Evolutionary conservation across 2,113 vertebrate species (phyloP).

Genomic region (Spilogale gracilis): DNA sequence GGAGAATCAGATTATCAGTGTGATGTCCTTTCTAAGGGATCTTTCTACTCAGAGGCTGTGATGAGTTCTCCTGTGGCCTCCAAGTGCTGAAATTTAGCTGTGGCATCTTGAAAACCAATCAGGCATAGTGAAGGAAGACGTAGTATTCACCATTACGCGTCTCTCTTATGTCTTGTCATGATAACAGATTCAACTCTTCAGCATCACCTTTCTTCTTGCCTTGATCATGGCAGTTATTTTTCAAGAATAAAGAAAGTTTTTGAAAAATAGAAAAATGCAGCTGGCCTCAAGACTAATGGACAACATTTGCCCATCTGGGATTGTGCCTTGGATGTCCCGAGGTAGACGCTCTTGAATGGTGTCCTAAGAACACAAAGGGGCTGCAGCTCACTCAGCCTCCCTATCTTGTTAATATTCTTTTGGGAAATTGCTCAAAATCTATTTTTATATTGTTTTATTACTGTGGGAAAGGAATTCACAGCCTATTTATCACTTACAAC

Average conservation of each 20-base stretch:
- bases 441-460: constrained; percentile 12
- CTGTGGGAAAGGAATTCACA: constrained; percentile 41
- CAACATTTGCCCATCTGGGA: neutral
- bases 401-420: constrained; percentile 35
- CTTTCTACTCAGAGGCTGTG: neutral
- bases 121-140: fast-evolving
- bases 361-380: neutral
- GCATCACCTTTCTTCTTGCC: neutral
- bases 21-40: neutral
- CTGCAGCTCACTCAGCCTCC: neutral
- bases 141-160: neutral
- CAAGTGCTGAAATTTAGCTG: fast-evolving
- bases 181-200: neutral
- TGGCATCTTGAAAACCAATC: neutral
- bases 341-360: neutral
- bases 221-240: constrained; percentile 48
- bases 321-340: fast-evolving
- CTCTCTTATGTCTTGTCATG: neutral
- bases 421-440: constrained; percentile 60
- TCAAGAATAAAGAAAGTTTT: constrained; percentile 23
- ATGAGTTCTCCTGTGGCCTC: neutral
- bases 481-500: neutral
- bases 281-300: neutral
- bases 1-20: neutral
- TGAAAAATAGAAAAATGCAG: constrained; percentile 20